These are phyloP conservation scores for Thera obeliscata DNA, from an alignment of 2,888 invertebrate genomes.

Conservation along the genomic window DNA sequence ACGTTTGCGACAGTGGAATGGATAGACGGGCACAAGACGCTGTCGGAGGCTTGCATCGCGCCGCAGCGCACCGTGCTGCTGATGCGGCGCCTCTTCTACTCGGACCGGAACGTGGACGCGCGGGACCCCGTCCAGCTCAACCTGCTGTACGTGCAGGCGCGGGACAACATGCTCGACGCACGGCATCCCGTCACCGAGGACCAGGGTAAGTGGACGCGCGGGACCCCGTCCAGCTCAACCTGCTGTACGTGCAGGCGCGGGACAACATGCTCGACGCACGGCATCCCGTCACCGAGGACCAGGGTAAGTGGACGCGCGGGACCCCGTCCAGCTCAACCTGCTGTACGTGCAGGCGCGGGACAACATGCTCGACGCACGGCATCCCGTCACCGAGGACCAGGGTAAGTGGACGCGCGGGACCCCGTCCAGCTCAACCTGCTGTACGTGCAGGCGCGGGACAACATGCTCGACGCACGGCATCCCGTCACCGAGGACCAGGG, in stretches of 20 bases:
- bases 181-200: conserved; percentile 97
- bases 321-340: conserved; percentile 98
- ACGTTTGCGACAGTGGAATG: conserved; percentile 89
- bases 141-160: conserved; percentile 97
- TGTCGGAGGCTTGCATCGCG: conserved; percentile 97
- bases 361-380: conserved; percentile 97
- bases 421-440: conserved; percentile 98
- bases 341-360: conserved; percentile 99
- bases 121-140: conserved; percentile 98
- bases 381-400: conserved; percentile 94
- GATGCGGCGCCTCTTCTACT: conserved; percentile 97
- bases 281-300: conserved; percentile 95
- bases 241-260: conserved; percentile 98
- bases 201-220: conserved; percentile 95
- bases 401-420: conserved; percentile 98
- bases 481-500: conserved; percentile 96
- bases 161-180: conserved; percentile 97
- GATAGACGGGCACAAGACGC: conserved; percentile 97
- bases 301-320: conserved; percentile 97
- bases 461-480: conserved; percentile 97
- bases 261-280: conserved; percentile 98
- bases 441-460: conserved; percentile 98
- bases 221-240: conserved; percentile 98
- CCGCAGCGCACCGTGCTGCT: conserved; percentile 95
- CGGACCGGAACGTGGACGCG: conserved; percentile 98